Evolutionary conservation across 2,888 invertebrate species (phyloP), one percentile per base, ranked within the genome.

Genomic region (Glaucopsyche alexis): DNA sequence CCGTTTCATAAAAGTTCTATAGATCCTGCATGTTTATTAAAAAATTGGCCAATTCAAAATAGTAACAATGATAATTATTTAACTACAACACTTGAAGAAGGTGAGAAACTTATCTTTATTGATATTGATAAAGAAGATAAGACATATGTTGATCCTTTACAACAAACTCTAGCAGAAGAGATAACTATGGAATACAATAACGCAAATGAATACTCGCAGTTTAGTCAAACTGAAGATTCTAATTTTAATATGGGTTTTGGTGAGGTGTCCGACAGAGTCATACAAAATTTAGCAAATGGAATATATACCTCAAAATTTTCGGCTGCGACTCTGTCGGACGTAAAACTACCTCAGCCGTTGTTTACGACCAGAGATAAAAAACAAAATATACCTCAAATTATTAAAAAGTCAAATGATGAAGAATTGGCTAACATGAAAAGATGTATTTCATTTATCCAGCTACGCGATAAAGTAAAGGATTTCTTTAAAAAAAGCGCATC

Each of bases 321-420:
- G 93, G 93, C 93, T 93, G 93, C 92, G 91, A 91, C 91, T 93
- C 93, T 93, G 93, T 91, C 93, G 93, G 93, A 93, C 93, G 93
- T 93, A 90, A 93, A 93, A 87, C 93, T 88, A 84, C 81, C 84
- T 87, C 93, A 93, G 93, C 93, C 92, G 91, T 86, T 85, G 86
- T 86, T 87, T 85, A 81, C 81, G 85, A 87, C 88, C 85, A 84
- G 84, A 80, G 79, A 78, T 80, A 77, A 81, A 76, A 77, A 80
- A 73, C 77, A 76, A 74, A 75, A 78, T 64, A 77, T 80, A 77
- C 74, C 77, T 74, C 75, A 76, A 70, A 76, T 78, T 69, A 72
- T 72, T 74, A 55, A 73, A 73, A 75, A 77, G 74, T 75, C 76
- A 73, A 79, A 78, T 72, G 75, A 80, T 75, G 78, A 85, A 71